Conservation (phyloP, 2,797 vertebrate genomes). For the Pampus argenteus region DNA sequence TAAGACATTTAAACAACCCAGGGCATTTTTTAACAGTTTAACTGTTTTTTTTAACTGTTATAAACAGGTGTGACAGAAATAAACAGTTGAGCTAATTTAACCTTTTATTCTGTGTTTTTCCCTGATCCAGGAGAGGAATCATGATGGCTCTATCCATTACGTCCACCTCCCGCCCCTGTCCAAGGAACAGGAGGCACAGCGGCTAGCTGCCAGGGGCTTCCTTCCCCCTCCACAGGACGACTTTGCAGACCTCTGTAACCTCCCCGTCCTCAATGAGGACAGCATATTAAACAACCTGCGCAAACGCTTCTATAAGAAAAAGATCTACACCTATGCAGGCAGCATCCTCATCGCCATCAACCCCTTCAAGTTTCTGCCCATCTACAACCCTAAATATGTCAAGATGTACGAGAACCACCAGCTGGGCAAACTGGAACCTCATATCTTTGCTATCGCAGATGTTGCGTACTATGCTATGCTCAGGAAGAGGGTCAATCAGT, state of each 20-base stretch:
- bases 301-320: constrained; percentile 93
- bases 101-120: background rate
- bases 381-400: constrained; percentile 99
- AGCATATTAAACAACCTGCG: constrained; percentile 92
- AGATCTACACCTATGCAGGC: constrained; percentile 98
- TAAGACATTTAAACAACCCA: background rate
- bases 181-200: constrained; percentile 85
- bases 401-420: constrained; percentile 99
- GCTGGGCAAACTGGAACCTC: constrained; percentile 96
- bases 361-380: constrained; percentile 98
- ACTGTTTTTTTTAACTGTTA: background rate
- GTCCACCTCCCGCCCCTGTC: constrained; percentile 87
- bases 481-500: constrained; percentile 94
- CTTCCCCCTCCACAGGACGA: constrained; percentile 92
- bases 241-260: constrained; percentile 95
- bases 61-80: background rate
- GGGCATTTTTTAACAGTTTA: background rate
- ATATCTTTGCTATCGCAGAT: constrained; percentile 98
- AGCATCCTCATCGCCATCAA: constrained; percentile 99
- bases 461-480: constrained; percentile 99
- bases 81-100: background rate
- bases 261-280: constrained; percentile 91
- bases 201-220: constrained; percentile 92
- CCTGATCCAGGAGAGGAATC: constrained; percentile 86
- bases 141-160: constrained; percentile 92